Evolutionary conservation across 2,888 invertebrate species (phyloP).

Genomic region (Gortyna flavago): DNA sequence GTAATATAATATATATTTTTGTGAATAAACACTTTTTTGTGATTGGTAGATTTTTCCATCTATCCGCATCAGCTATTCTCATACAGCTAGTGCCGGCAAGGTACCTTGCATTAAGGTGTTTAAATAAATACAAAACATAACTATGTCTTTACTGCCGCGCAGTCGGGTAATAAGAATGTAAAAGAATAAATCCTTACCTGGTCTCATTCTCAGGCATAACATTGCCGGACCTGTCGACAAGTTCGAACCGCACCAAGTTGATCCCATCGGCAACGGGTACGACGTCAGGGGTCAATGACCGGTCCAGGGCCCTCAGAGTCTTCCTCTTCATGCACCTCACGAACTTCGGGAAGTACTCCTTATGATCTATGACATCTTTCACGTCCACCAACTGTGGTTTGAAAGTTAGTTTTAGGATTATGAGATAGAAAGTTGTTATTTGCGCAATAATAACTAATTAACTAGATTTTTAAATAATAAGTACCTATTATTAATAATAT

Average conservation of each 20-base stretch:
- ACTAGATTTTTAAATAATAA: not conserved
- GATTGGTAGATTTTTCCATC: not conserved
- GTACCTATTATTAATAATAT: not conserved
- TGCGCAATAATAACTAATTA: not conserved
- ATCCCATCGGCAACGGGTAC: slow-evolving; percentile 92
- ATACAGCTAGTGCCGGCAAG: not conserved
- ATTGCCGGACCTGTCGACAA: slow-evolving; percentile 84
- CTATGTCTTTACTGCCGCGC: not conserved
- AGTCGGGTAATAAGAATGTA: not conserved
- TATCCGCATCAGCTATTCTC: not conserved
- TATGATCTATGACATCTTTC: slow-evolving; percentile 85
- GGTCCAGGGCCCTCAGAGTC: slow-evolving; percentile 90
- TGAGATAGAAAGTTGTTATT: not conserved
- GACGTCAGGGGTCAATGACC: slow-evolving; percentile 90
- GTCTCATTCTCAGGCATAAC: slow-evolving; percentile 83
- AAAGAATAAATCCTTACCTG: slow-evolving; percentile 70
- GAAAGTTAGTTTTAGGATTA: not conserved
- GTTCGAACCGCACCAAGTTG: slow-evolving; percentile 90
- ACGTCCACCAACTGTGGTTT: slow-evolving; percentile 81
- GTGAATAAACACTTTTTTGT: not conserved
- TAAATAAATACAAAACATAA: not conserved
- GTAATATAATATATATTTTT: not conserved
- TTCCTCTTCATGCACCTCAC: slow-evolving; percentile 89
- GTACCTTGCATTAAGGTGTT: not conserved
- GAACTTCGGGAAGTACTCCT: slow-evolving; percentile 87